Evolutionary conservation across 2,888 invertebrate genomes (phyloP).

Genomic region (Ptychoptera contaminata): DNA sequence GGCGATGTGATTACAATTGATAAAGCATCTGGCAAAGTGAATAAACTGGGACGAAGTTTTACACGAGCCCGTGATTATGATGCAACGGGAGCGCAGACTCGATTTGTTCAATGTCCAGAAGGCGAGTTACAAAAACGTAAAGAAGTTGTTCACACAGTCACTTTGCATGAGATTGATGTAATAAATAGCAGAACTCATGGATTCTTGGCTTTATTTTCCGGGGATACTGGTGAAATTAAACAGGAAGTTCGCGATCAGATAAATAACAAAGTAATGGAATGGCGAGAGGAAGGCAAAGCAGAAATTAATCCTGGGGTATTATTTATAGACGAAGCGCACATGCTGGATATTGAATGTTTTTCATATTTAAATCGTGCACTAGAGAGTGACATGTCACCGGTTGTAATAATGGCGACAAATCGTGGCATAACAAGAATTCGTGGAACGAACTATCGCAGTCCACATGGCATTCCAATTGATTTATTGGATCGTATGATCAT

Average conservation of each 20-base stretch:
- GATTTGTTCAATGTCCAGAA: conserved; percentile 96
- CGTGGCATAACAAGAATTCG: conserved; percentile 87
- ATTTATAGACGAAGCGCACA: conserved; percentile 95
- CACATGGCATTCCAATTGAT: conserved; percentile 96
- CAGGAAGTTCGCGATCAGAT: conserved; percentile 96
- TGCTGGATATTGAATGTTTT: conserved; percentile 98
- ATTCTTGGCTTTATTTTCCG: conserved; percentile 91
- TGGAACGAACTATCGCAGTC: conserved; percentile 84
- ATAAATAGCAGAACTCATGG: conserved; percentile 98
- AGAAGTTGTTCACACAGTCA: conserved; percentile 95
- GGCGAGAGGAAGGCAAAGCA: conserved; percentile 98
- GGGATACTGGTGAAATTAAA: conserved; percentile 99
- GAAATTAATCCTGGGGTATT: conserved; percentile 97
- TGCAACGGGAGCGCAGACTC: conserved; percentile 74
- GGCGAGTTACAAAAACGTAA: conserved; percentile 97
- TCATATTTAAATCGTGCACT: conserved; percentile 93
- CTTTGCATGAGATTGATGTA: conserved; percentile 97
- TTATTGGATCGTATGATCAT: conserved; percentile 90
- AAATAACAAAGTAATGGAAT: conserved; percentile 91
- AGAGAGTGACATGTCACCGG: conserved; percentile 93
- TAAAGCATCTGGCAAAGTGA: conserved; percentile 92
- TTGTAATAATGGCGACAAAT: conserved; percentile 98
- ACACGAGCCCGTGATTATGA: conserved; percentile 95
- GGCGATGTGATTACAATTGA: conserved; percentile 98
- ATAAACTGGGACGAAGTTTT: conserved; percentile 82